Base-by-base conservation (phyloP, 2,113 vertebrate genomes). In the Lamprotornis superbus region DNA sequence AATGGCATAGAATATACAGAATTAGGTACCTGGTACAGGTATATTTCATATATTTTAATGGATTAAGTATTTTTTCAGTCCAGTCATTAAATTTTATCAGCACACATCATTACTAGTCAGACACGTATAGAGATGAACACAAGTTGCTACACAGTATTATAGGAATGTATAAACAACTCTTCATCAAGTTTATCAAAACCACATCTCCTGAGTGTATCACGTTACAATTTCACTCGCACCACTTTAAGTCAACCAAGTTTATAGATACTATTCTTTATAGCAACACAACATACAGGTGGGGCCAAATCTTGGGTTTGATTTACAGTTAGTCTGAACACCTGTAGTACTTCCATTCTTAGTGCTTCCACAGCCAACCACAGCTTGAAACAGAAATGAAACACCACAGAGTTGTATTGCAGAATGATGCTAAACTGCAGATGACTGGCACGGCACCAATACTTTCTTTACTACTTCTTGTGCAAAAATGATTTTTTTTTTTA, bases 401-500 rank as follows among this genome's bases (percentile, higher is more conserved):
- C 89, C 14, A 2, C 4, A 63, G 44, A 49, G 49, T 21, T 70
- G 79, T 78, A 90, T 23, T 87, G 56, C 68, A 92, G 93, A 94
- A 83, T 5, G 79, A 73, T 49, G 53, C 44, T 89, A 64, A 88
- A 80, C 47, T 86, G 69, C 60, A 93, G 83, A 40, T 42, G 64
- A 92, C 67, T 92, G 85, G 90, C 83, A 79, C 1, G 0, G 61
- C 59, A 89, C 55, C 71, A 94, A 77, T 8, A 80, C 15, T 53
- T 79, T 61, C 42, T 76, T 90, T 92, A 89, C 73, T 94, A 86
- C 42, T 76, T 44, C 47, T 76, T 73, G 13, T 64, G 56, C 17
- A 91, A 93, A 97, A 93, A 5, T 69, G 63, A 25, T 57, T 91
- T 94, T 94, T 93, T 94, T 93, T 94, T 94, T 95, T 90, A 1